Base-by-base conservation (phyloP, 1,140 invertebrate genomes). In the Monochamus saltuarius region DNA sequence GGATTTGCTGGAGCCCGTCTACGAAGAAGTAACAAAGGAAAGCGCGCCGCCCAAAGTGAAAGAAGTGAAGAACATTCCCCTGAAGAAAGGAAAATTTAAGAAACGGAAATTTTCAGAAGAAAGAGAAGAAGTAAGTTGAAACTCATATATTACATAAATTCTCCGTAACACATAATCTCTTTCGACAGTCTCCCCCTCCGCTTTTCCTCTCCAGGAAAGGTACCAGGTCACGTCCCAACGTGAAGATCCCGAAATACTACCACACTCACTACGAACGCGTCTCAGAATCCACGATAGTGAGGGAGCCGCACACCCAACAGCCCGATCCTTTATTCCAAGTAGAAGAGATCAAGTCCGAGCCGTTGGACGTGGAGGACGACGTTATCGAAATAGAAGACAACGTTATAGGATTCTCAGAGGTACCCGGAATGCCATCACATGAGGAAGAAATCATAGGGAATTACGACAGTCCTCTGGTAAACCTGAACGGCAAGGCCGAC, bases 201-300 rank as follows among this genome's bases (percentile, higher is more conserved):
- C 38, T 67, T 6, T 69, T 72, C 17, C 54, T 55, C 1, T 65
- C 66, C 13, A 64, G 68, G 22, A 73, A 73, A 63, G 74, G 74
- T 8, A 75, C 73, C 7, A 45, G 71, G 38, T 74, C 74, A 2
- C 54, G 74, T 10, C 74, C 73, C 2, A 68, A 73, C 36, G 65
- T 72, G 0, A 76, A 76, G 63, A 61, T 73, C 10, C 73, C 74
- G 0, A 74, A 70, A 50, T 72, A 65, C 47, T 75, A 71, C 39
- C 62, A 74, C 43, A 52, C 60, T 9, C 61, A 68, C 29, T 67
- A 65, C 35, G 64, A 70, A 8, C 38, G 61, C 47, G 36, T 51
- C 10, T 39, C 57, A 4, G 57, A 64, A 46, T 47, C 69, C n/a
- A 58, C 56, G 7, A 63, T 65, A 14, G 59, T 61, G 8, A 37